Percentiles rank a stretch among this genome's conserved stretches.
phyloP scores from a whole-genome alignment of 2,113 vertebrate genomes.

The Spea multiplicata region DNA sequence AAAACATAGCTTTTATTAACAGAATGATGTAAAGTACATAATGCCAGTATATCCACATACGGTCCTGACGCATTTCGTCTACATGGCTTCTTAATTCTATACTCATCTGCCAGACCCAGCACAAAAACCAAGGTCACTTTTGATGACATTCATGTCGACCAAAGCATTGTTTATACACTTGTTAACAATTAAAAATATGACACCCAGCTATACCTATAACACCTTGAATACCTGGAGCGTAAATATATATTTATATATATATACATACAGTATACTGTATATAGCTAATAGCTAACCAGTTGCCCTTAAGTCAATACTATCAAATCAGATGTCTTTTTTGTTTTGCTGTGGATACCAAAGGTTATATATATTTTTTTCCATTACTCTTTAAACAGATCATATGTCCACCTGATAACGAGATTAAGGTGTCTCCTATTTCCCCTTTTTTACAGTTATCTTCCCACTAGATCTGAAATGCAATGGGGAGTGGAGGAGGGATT shows the following conservation, averaged over 20 bases:
- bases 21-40: too few species aligned
- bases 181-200: too few species aligned
- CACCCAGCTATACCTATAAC: too few species aligned
- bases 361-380: conserved; percentile 3
- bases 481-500: conserved; percentile 14
- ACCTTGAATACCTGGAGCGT: too few species aligned
- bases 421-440: conserved; percentile 23
- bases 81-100: too few species aligned
- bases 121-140: too few species aligned
- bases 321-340: neutral
- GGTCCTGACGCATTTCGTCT: too few species aligned
- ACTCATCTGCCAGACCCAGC: too few species aligned
- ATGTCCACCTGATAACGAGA: neutral
- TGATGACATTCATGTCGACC: too few species aligned
- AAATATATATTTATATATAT: neutral
- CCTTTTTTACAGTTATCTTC: neutral
- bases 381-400: conserved; percentile 16
- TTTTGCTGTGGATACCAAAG: neutral
- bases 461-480: neutral
- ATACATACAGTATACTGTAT: neutral
- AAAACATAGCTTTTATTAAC: too few species aligned
- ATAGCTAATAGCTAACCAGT: neutral
- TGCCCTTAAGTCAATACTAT: neutral
- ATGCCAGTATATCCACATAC: too few species aligned
- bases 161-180: too few species aligned